Percentiles rank a stretch among this genome's conserved stretches.
Evolutionary conservation across 2,888 invertebrate genomes (phyloP).

Genomic region (Eupelmus urozonus): DNA sequence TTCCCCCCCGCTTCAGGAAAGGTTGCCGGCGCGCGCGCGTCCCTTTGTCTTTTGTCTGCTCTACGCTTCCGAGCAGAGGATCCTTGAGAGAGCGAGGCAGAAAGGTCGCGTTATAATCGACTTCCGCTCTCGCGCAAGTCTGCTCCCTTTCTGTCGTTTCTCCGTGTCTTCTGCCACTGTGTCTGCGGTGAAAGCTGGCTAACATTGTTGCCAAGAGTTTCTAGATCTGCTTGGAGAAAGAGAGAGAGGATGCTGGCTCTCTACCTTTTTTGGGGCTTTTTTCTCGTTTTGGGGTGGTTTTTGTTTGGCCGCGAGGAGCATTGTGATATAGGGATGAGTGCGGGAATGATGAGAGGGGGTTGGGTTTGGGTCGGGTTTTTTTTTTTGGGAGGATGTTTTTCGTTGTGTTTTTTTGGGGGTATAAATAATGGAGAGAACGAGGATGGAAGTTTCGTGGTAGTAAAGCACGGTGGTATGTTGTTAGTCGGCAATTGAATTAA

Average conservation of each 20-base stretch:
- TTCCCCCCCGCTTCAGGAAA: no score
- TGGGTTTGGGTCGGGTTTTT: no score
- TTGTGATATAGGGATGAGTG: no score
- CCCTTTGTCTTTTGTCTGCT: slow-evolving; percentile 53
- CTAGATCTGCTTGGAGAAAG: background rate
- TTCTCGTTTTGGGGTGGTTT: background rate
- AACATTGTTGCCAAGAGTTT: background rate
- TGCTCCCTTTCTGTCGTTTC: slow-evolving; percentile 9
- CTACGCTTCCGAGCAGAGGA: slow-evolving; percentile 26
- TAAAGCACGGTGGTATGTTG: no score
- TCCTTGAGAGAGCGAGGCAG: slow-evolving; percentile 38
- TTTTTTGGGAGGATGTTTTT: no score
- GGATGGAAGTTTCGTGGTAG: no score
- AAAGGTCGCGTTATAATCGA: slow-evolving; percentile 54
- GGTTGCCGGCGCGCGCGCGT: no score
- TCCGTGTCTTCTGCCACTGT: background rate
- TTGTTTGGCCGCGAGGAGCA: background rate
- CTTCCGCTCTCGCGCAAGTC: slow-evolving; percentile 51
- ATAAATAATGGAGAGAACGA: no score
- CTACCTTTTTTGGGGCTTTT: background rate
- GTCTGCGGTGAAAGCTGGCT: background rate
- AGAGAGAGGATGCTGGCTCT: background rate
- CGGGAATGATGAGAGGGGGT: no score
- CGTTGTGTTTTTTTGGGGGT: no score
- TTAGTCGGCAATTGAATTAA: no score